Conservation (phyloP, 2,888 invertebrate genomes). For the Tridacna crocea region DNA sequence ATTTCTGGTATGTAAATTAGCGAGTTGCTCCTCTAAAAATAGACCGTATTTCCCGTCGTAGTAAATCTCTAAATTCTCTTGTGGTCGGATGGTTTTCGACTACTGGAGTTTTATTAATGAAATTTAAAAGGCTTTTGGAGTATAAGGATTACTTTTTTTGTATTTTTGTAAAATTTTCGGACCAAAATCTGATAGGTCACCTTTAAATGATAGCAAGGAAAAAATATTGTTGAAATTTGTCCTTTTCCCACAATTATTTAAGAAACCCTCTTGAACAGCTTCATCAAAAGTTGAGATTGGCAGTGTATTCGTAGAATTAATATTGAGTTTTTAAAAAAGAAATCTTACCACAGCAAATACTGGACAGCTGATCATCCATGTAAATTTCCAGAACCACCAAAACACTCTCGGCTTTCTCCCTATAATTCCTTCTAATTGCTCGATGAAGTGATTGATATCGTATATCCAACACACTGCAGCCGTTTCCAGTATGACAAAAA, state of each 20-base stretch:
- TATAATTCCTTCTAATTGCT: constrained; percentile 44
- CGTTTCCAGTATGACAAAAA: constrained; percentile 89
- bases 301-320: not conserved
- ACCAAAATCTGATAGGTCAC: too few relatives aligned
- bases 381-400: constrained; percentile 35
- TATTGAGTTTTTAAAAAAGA: not conserved
- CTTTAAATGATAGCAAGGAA: too few relatives aligned
- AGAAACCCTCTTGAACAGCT: not conserved
- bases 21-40: too few relatives aligned
- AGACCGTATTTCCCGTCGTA: too few relatives aligned
- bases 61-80: too few relatives aligned
- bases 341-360: constrained; percentile 33
- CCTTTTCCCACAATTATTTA: not conserved
- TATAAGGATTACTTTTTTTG: too few relatives aligned
- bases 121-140: too few relatives aligned
- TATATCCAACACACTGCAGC: constrained; percentile 90
- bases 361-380: constrained; percentile 38
- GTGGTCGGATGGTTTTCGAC: too few relatives aligned
- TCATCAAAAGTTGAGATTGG: not conserved
- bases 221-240: not conserved
- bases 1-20: too few relatives aligned
- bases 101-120: too few relatives aligned
- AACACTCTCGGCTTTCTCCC: constrained; percentile 23
- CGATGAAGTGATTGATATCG: constrained; percentile 84
- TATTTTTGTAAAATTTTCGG: too few relatives aligned